These are phyloP conservation scores for Malurus elegans DNA, from an alignment of 2,113 vertebrate genomes.

Conservation along the genomic window DNA sequence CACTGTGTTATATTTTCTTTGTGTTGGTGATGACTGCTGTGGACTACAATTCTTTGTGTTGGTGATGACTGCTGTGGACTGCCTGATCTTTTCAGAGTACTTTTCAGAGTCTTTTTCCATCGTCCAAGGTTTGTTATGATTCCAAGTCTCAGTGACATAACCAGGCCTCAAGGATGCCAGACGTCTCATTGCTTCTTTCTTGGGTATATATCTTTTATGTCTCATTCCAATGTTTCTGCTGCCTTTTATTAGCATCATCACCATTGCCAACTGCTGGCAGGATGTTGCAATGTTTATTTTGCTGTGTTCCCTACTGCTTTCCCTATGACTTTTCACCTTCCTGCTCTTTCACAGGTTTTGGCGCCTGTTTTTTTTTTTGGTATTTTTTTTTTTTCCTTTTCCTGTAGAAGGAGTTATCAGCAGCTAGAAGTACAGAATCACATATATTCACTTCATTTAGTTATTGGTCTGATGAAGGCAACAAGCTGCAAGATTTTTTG, in stretches of 20 bases:
- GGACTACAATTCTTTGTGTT: neutral
- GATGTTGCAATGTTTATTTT: neutral
- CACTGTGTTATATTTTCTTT: neutral
- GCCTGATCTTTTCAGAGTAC: neutral
- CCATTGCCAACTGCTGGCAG: neutral
- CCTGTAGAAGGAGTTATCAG: neutral
- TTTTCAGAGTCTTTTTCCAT: neutral
- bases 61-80: neutral
- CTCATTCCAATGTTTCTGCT: neutral
- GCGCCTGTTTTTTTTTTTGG: fast-evolving
- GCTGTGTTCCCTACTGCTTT: neutral
- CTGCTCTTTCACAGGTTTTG: neutral
- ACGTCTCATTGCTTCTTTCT: neutral
- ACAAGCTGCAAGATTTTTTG: neutral
- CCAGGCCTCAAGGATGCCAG: neutral
- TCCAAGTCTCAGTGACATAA: neutral
- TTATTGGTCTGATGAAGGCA: neutral
- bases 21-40: neutral
- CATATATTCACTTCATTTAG: neutral
- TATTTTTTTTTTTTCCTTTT: neutral
- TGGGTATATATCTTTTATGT: neutral
- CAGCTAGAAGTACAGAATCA: neutral
- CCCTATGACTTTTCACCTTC: neutral
- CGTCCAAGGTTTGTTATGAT: neutral
- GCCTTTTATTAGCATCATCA: neutral